Percentiles rank a stretch among this genome's conserved stretches.
Conservation (phyloP, 2,113 vertebrate species). For the Fulica atra region DNA sequence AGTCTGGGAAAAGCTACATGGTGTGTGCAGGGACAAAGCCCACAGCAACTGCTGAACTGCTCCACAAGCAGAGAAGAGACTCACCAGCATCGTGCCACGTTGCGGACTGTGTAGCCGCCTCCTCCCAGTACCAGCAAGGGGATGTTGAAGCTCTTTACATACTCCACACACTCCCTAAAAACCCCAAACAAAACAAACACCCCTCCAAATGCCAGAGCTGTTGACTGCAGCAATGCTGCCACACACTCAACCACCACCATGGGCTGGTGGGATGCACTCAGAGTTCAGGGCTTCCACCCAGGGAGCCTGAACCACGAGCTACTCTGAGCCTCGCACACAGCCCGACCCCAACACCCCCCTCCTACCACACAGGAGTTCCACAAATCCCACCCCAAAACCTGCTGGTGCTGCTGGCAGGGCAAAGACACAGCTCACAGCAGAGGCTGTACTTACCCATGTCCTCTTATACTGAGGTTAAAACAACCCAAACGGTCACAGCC, state of each 20-base stretch:
- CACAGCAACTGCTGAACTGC: background rate
- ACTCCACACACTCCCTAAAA: constrained; percentile 94
- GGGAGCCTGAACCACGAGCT: background rate
- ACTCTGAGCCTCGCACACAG: background rate
- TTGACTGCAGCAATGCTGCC: background rate
- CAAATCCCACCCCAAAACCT: accelerated
- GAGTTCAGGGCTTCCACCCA: background rate
- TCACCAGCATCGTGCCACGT: constrained; percentile 97
- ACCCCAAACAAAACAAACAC: background rate
- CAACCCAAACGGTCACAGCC: constrained; percentile 96
- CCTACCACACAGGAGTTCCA: background rate
- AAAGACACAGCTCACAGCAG: background rate
- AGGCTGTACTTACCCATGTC: constrained; percentile 87
- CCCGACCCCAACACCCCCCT: background rate
- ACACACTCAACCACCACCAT: accelerated
- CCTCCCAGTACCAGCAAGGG: constrained; percentile 95
- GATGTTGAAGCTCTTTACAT: constrained; percentile 97
- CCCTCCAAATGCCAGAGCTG: background rate
- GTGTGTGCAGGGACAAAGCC: background rate
- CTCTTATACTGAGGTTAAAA: constrained; percentile 98
- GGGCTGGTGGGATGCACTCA: background rate
- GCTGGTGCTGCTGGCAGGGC: background rate
- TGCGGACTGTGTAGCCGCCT: constrained; percentile 96
- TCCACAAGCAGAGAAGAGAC: background rate
- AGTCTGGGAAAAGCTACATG: background rate